phyloP scores from a whole-genome alignment of 53 echinoderm and acorn worm genomes.

The Holothuria scabra region DNA sequence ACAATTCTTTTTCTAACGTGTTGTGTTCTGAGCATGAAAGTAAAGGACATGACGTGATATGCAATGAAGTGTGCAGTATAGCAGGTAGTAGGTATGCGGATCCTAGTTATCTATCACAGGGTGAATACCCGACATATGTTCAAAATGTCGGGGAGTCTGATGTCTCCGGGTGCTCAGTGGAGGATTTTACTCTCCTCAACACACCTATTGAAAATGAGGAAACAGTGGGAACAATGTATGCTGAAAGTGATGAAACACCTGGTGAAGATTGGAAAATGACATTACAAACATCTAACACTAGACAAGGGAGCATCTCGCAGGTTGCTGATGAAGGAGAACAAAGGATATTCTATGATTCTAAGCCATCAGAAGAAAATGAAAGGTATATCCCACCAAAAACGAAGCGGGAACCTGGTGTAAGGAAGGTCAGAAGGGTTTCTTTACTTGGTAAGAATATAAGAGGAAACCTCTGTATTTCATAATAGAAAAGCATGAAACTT shows the following conservation, averaged over 20 bases:
- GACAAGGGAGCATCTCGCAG: too few relatives aligned
- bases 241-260: slow-evolving; percentile 36
- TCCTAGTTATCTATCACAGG: background rate
- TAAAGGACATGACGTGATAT: background rate
- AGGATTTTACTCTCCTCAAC: slow-evolving; percentile 69
- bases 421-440: slow-evolving; percentile 63
- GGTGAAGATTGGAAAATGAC: background rate
- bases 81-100: background rate
- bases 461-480: too few relatives aligned
- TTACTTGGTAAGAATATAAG: slow-evolving; percentile 66
- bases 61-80: background rate
- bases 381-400: slow-evolving; percentile 57
- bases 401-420: slow-evolving; percentile 53
- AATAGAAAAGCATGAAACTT: too few relatives aligned
- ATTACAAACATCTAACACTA: too few relatives aligned
- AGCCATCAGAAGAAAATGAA: slow-evolving; percentile 60
- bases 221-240: slow-evolving; percentile 55
- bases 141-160: slow-evolving; percentile 47
- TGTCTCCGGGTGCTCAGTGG: slow-evolving; percentile 69
- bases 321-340: background rate
- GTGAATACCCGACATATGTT: slow-evolving; percentile 52
- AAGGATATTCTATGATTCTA: background rate
- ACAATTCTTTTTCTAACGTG: too few relatives aligned
- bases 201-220: slow-evolving; percentile 72
- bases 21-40: background rate